Evolutionary conservation across 2,113 vertebrate genomes (phyloP).

Genomic region (Ctenodactylus gundi): DNA sequence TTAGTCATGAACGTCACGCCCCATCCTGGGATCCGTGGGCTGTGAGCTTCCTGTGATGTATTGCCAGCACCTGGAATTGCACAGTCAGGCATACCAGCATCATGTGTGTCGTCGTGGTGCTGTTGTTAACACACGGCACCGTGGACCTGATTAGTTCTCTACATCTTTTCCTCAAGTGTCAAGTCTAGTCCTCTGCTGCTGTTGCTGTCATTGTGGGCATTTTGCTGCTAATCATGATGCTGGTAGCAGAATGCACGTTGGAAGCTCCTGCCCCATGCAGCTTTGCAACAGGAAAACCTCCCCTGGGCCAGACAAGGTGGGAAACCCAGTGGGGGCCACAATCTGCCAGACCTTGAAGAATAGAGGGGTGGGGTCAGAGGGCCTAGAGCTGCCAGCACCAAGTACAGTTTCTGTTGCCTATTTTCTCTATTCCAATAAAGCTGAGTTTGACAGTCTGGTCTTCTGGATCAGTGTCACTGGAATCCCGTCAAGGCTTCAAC

Average conservation of each 20-base stretch:
- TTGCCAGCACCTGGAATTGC: not conserved
- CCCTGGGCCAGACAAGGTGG: not conserved
- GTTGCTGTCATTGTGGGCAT: constrained; percentile 66
- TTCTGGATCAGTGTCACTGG: constrained; percentile 47
- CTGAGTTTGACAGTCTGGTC: constrained; percentile 77
- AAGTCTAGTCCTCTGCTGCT: constrained; percentile 75
- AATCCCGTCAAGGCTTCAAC: not conserved
- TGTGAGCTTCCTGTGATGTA: not conserved
- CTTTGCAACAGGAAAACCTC: constrained; percentile 31
- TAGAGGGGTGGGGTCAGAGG: not conserved
- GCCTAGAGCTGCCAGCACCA: constrained; percentile 59
- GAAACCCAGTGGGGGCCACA: not conserved
- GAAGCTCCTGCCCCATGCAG: not conserved
- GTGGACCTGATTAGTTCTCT: constrained; percentile 31
- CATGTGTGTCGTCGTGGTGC: not conserved
- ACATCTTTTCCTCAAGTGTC: constrained; percentile 68
- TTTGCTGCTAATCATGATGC: constrained; percentile 78
- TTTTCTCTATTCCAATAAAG: constrained; percentile 85
- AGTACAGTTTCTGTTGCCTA: constrained; percentile 74
- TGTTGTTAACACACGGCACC: not conserved
- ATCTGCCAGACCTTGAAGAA: not conserved
- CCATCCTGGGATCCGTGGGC: not conserved
- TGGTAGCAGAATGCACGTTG: constrained; percentile 44
- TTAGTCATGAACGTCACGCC: not conserved
- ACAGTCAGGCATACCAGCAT: not conserved